Evolutionary conservation across 2,113 vertebrate genomes (phyloP), one percentile per base, ranked within the genome.

Genomic region (Saguinus midas): DNA sequence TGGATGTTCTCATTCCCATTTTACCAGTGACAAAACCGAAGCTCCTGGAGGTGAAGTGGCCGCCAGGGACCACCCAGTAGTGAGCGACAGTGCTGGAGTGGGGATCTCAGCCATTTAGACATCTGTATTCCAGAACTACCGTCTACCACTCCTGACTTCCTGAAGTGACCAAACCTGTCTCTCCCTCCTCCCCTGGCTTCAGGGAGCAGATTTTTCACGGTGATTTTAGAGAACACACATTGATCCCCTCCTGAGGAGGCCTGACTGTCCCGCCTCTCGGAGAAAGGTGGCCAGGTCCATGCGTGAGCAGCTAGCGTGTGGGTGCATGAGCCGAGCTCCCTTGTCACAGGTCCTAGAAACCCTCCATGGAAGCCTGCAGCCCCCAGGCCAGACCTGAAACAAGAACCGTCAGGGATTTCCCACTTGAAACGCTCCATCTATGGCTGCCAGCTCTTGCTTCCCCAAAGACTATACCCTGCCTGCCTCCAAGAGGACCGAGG

Each of bases 51-150:
- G 70, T 20, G 6, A 61, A 37, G 25, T 6, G 11, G 72, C 82
- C 0, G 1, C 32, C 1, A 8, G 20, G 9, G 27, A 18, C 61
- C 23, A 18, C 70, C 61, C 4, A 3, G 0, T 4, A 1, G 8
- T 64, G 43, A 76, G 6, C 25, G 35, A 9, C 16, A 35, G 66
- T 29, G 29, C 17, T 0, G 0, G 50, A 29, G 21, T 0, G 8
- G 37, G 58, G 40, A 57, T 18, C 55, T 57, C 32, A 17, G 12
- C 48, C 10, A 1, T 61, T 21, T 75, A 4, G 11, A 27, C 40
- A 52, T 35, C 43, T 58, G 17, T 35, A 29, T 82, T 87, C 78
- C 40, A 82, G 85, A 87, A 85, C 72, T 37, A 85, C 55, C 64
- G 45, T 75, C 6, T 3, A 5, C 66, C 6, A 58, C 16, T 4